These are phyloP conservation scores for Tineola bisselliella DNA, from an alignment of 2,888 invertebrate species.

Conservation along the genomic window DNA sequence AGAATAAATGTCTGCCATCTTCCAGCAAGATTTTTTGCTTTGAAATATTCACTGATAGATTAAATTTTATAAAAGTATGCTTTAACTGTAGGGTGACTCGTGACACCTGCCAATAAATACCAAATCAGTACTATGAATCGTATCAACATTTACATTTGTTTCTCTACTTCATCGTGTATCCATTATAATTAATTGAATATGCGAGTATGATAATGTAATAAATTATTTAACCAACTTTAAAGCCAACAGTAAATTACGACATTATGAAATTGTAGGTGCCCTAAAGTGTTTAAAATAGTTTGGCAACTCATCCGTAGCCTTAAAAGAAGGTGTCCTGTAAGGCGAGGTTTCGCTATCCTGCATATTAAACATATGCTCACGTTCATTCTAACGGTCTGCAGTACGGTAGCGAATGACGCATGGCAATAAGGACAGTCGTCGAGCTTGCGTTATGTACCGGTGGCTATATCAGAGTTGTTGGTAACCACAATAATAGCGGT, in stretches of 20 bases:
- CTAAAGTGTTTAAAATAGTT: background rate
- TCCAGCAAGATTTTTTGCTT: too few species aligned
- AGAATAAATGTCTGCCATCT: background rate
- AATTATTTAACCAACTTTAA: conserved; percentile 1
- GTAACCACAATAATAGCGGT: conserved; percentile 5
- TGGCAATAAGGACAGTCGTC: background rate
- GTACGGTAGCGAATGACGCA: conserved; percentile 11
- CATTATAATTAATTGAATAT: too few species aligned
- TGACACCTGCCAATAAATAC: too few species aligned
- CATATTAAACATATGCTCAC: conserved; percentile 6
- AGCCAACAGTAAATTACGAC: conserved; percentile 7
- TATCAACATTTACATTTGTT: too few species aligned
- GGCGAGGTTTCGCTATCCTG: background rate
- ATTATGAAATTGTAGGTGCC: background rate
- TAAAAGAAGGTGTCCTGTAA: conserved; percentile 6
- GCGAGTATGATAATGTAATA: background rate
- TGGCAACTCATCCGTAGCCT: background rate
- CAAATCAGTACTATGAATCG: too few species aligned
- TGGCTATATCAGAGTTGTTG: background rate
- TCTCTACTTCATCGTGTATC: too few species aligned
- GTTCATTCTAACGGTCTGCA: conserved; percentile 8
- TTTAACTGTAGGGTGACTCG: too few species aligned
- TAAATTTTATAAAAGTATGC: too few species aligned
- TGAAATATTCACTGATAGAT: too few species aligned
- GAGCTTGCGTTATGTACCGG: background rate